Base-by-base conservation (phyloP, 2,888 invertebrate species). In the Girardia tigrina region DNA sequence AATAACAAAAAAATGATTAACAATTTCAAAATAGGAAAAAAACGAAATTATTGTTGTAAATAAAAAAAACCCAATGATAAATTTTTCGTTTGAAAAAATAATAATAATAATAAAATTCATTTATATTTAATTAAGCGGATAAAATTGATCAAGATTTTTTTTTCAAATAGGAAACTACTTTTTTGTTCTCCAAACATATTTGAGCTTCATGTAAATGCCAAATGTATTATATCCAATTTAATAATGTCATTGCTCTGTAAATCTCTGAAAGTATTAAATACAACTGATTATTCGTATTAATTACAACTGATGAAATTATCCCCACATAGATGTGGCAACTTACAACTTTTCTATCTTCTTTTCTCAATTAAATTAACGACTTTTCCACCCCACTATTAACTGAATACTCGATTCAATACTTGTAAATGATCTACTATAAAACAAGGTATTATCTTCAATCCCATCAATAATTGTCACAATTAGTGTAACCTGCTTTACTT, bases 181-280 rank as follows among this genome's bases (percentile, higher is more conserved):
- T 56, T 56, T 20, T 56, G 20, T 56, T 56, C 56, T 56, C 56
- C 56, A 56, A n/a, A 56, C 23, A 56, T 23, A 56, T 56, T n/a
- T 56, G 56, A 56, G 56, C 56, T 56, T 56, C 56, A 56, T 56
- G 56, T 56, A 56, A 56, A 56, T 56, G 56, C 56, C 56, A 56
- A 56, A 56, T 16, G 56, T 56, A 56, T 56, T 56, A 56, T 56
- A 8, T 56, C 56, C 56, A 56, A 56, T 56, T 20, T 56, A 56
- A 56, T 56, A 56, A 56, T 56, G 56, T 56, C 56, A 56, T n/a
- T 56, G 4, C 56, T 20, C 56, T 56, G 56, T 56, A 56, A 56
- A 56, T 56, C 56, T 56, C 56, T 56, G 23, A 56, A 56, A 12
- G 56, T 56, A 56, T 56, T n/a, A 56, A 56, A 56, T 56, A 56